Conservation (phyloP, 2,797 vertebrate genomes). For the Lacerta bilineata region DNA sequence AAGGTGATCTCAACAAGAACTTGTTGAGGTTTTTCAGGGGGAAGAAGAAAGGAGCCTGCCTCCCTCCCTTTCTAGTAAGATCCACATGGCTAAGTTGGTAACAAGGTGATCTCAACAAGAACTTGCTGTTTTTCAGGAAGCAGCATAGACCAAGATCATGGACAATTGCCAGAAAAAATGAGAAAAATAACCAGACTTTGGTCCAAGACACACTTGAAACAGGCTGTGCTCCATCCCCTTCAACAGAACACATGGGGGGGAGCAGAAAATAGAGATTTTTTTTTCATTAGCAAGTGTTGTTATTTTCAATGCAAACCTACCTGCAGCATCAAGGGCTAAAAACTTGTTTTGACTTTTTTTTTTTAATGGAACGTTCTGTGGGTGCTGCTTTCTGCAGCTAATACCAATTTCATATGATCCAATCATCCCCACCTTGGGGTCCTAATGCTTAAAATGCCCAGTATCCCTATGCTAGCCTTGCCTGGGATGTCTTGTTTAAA, state of each 20-base stretch:
- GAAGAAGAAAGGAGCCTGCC: too few species aligned
- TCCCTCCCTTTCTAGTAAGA: too few species aligned
- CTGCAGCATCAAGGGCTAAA: not conserved
- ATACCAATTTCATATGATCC: not conserved
- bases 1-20: conserved; percentile 15
- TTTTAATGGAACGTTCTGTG: not conserved
- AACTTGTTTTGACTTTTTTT: not conserved
- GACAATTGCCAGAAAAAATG: conserved; percentile 16
- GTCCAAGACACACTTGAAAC: conserved; percentile 20
- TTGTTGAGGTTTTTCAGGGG: not conserved
- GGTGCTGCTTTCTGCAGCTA: not conserved
- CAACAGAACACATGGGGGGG: not conserved
- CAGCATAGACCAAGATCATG: not conserved
- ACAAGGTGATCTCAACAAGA: conserved; percentile 15
- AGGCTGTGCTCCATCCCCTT: not conserved
- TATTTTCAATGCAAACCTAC: not conserved
- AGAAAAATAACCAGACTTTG: conserved; percentile 19
- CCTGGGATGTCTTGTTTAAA: too few species aligned
- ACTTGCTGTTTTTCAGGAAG: conserved; percentile 10
- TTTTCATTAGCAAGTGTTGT: not conserved
- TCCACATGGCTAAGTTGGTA: conserved; percentile 19
- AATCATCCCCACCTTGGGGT: not conserved
- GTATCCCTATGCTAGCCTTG: not conserved
- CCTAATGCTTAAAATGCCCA: not conserved
- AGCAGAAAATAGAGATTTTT: not conserved